Evolutionary conservation across 1,140 invertebrate species (phyloP), one percentile per base, ranked within the genome.

Genomic region (Achroia grisella): DNA sequence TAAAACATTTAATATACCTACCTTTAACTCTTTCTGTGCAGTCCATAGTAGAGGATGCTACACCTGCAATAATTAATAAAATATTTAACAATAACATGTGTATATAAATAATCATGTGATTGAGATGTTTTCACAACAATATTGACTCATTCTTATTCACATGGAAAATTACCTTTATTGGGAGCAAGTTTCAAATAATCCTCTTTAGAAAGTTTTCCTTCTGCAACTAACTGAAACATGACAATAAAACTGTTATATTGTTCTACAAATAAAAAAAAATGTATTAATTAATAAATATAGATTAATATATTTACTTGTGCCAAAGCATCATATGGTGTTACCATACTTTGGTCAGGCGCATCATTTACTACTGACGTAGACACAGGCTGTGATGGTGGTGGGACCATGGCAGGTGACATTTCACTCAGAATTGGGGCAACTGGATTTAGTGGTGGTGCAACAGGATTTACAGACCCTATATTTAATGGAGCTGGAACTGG

Each of bases 111-210:
- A n/a, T n/a, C n/a, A n/a, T n/a, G n/a, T n/a, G n/a, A n/a, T n/a
- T n/a, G n/a, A n/a, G n/a, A n/a, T n/a, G n/a, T n/a, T n/a, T n/a
- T n/a, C n/a, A n/a, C n/a, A n/a, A n/a, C n/a, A n/a, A n/a, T n/a
- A n/a, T n/a, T n/a, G n/a, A n/a, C n/a, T n/a, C n/a, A n/a, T n/a
- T n/a, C n/a, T n/a, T n/a, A n/a, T n/a, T n/a, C n/a, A n/a, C n/a
- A n/a, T n/a, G n/a, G 13, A 39, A 43, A 14, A 34, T 39, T 71
- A 83, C 79, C 73, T 72, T 80, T 84, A 45, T 70, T 81, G 44
- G 80, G 80, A 32, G 74, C 66, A 15, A 84, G 62, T 45, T 84
- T 84, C 37, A 82, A 51, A 52, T 80, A 84, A 55, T 84, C 80
- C 53, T 78, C 76, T 65, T 79, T 61, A 28, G 78, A 80, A 44